Evolutionary conservation across 2,797 vertebrate genomes (phyloP).

Genomic region (Strix occidentalis): DNA sequence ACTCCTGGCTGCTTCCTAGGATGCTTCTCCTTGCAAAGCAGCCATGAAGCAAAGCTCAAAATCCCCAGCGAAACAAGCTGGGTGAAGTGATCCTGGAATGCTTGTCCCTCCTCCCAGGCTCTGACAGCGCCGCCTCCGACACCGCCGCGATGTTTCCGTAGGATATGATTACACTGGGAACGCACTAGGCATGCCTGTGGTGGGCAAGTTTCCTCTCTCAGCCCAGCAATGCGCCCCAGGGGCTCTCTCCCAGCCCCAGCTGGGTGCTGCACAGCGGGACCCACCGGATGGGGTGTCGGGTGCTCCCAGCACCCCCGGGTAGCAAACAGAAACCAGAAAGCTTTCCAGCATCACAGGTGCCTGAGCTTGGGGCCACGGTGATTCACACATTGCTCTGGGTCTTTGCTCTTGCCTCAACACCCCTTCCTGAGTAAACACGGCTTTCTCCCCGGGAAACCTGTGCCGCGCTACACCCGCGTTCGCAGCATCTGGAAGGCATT

Average conservation of each 20-base stretch:
- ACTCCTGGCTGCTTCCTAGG: background rate
- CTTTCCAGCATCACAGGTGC: background rate
- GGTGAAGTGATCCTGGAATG: background rate
- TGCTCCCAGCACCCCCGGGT: background rate
- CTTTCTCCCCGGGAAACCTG: slow-evolving; percentile 3
- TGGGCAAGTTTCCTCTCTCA: background rate
- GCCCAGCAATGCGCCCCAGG: background rate
- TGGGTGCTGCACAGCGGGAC: background rate
- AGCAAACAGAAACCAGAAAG: background rate
- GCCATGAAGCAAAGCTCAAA: background rate
- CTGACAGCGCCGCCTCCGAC: background rate
- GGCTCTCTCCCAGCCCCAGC: background rate
- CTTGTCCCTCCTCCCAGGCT: background rate
- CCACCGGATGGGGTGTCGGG: accelerated
- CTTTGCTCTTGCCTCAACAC: background rate
- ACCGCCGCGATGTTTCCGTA: accelerated
- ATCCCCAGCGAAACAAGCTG: background rate
- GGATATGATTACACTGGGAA: background rate
- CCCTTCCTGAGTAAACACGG: background rate
- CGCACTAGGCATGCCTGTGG: background rate
- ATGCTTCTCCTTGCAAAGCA: background rate
- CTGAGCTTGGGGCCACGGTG: background rate
- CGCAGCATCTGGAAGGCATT: slow-evolving; percentile 62
- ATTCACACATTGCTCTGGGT: background rate
- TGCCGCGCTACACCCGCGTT: background rate